phyloP scores from a whole-genome alignment of 2,888 invertebrate genomes.

The Sesia apiformis region DNA sequence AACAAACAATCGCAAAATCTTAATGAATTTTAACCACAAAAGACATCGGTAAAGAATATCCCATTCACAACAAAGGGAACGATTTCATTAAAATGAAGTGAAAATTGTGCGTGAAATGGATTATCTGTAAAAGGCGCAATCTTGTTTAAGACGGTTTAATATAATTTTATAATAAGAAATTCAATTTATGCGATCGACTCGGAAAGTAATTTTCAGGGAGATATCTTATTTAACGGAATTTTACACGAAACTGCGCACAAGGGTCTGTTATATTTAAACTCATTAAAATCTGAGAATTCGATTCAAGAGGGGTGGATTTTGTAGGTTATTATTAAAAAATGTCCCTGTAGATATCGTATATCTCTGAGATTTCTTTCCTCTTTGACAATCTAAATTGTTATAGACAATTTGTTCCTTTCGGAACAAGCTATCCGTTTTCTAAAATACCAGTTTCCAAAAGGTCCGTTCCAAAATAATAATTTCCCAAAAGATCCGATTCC shows the following conservation, averaged over 20 bases:
- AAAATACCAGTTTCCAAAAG: no score
- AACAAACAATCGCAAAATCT: neutral
- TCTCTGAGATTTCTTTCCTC: no score
- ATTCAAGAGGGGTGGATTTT: neutral
- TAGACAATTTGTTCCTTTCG: no score
- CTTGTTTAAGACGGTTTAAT: constrained; percentile 14
- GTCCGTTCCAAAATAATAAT: no score
- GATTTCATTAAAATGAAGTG: constrained; percentile 7
- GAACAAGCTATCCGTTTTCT: no score
- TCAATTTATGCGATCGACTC: constrained; percentile 18
- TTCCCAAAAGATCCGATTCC: no score
- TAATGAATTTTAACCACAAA: neutral
- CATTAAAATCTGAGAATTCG: neutral
- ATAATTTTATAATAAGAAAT: constrained; percentile 22
- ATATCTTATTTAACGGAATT: constrained; percentile 7
- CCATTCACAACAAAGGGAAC: neutral
- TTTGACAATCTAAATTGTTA: no score
- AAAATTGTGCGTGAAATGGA: constrained; percentile 16
- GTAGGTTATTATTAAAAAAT: neutral
- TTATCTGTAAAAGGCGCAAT: constrained; percentile 13
- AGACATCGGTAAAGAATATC: neutral
- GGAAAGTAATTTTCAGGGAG: constrained; percentile 13
- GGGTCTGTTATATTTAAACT: neutral
- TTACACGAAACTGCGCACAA: neutral
- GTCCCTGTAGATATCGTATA: no score